A percentile compares a stretch with the other conserved stretches of the same genome.
Conservation (phyloP, 2,113 vertebrate species). For the Puntigrus tetrazona region DNA sequence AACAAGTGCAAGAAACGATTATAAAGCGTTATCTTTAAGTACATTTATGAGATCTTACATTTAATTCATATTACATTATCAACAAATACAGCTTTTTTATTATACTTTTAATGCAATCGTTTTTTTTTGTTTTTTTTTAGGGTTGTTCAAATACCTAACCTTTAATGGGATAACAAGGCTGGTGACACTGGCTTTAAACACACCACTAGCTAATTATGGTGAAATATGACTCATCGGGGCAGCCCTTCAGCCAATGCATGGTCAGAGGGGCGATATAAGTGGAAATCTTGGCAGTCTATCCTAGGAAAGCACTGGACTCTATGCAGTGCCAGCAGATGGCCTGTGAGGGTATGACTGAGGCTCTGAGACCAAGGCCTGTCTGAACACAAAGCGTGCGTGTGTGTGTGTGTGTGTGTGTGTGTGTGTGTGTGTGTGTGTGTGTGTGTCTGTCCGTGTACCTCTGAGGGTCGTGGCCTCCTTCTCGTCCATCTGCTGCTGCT, state of each 20-base stretch:
- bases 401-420: slow-evolving; percentile 49
- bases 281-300: slow-evolving; percentile 5
- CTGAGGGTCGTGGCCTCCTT: slow-evolving; percentile 75
- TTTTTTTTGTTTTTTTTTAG: too few relatives aligned
- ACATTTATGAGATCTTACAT: too few relatives aligned
- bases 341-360: background rate
- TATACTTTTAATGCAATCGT: too few relatives aligned
- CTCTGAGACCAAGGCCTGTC: background rate
- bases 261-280: background rate
- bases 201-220: background rate
- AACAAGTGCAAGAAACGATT: too few relatives aligned
- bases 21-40: too few relatives aligned
- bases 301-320: background rate
- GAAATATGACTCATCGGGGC: background rate
- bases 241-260: slow-evolving; percentile 4
- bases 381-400: background rate
- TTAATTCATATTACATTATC: too few relatives aligned
- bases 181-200: background rate
- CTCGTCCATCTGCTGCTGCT: slow-evolving; percentile 83
- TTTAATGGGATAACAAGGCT: too few relatives aligned
- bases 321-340: slow-evolving; percentile 22
- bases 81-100: too few relatives aligned
- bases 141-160: too few relatives aligned
- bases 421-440: slow-evolving; percentile 46
- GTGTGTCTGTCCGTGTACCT: slow-evolving; percentile 76